Evolutionary conservation across 2,888 invertebrate species (phyloP).

Genomic region (Pedicia rivosa): DNA sequence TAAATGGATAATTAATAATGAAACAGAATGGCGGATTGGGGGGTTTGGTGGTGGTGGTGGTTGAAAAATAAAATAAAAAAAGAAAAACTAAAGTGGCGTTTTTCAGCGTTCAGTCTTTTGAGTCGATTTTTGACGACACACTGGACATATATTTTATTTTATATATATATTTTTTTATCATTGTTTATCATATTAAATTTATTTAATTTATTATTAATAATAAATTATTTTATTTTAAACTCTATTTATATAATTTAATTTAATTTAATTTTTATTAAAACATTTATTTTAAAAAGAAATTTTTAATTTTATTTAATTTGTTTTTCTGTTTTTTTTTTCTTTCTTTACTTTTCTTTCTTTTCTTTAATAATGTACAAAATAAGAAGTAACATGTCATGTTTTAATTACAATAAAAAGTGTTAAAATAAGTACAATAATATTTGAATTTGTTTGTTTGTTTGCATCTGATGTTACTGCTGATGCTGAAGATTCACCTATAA

Average conservation of each 20-base stretch:
- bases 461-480: slow-evolving; percentile 29
- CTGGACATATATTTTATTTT: too few species aligned
- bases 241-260: slow-evolving; percentile 11
- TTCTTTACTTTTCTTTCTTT: slow-evolving; percentile 6
- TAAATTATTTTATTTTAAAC: slow-evolving; percentile 9
- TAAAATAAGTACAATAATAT: slow-evolving; percentile 11
- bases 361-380: slow-evolving; percentile 8
- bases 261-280: slow-evolving; percentile 5
- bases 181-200: slow-evolving; percentile 3
- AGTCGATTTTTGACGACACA: too few species aligned
- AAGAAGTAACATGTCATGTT: slow-evolving; percentile 15
- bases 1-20: too few species aligned
- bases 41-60: too few species aligned
- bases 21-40: too few species aligned
- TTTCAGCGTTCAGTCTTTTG: too few species aligned
- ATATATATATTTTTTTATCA: too few species aligned
- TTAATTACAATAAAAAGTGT: slow-evolving; percentile 10
- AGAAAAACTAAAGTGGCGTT: too few species aligned
- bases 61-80: too few species aligned
- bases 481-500: slow-evolving; percentile 27
- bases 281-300: slow-evolving; percentile 5
- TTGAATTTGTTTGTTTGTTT: slow-evolving; percentile 9
- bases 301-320: slow-evolving; percentile 6
- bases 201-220: slow-evolving; percentile 11
- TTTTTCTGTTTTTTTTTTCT: slow-evolving; percentile 6